Conservation (phyloP, 2,797 vertebrate species). For the Chelonia mydas region DNA sequence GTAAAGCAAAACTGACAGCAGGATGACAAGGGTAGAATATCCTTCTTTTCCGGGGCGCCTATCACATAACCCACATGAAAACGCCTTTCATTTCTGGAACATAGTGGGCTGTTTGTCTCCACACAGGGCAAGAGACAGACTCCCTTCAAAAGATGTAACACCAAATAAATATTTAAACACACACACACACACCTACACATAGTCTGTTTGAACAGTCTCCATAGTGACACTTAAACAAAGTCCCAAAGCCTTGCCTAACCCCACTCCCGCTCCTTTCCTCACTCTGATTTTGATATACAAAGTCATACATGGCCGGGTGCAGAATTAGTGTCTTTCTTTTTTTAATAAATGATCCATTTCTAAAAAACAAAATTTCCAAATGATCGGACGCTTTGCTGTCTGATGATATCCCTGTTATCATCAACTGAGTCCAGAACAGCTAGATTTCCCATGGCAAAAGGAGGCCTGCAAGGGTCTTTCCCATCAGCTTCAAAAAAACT, state of each 20-base stretch:
- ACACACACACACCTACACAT: background rate
- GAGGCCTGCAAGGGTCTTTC: background rate
- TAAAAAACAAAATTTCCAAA: slow-evolving; percentile 8
- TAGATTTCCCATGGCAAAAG: accelerated
- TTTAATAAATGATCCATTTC: background rate
- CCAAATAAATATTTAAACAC: background rate
- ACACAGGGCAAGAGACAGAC: background rate
- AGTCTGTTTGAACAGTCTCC: slow-evolving; percentile 13
- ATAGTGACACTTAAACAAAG: background rate
- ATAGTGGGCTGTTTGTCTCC: background rate
- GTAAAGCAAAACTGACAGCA: background rate
- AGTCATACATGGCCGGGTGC: background rate
- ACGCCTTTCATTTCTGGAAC: background rate
- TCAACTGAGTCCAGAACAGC: background rate
- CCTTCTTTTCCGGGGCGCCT: background rate
- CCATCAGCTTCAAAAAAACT: background rate
- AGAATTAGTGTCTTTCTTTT: background rate
- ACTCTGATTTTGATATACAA: background rate
- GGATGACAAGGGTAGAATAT: background rate
- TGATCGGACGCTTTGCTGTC: background rate
- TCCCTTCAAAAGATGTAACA: background rate
- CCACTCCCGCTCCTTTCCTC: background rate
- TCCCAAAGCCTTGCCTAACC: background rate
- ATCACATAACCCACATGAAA: slow-evolving; percentile 3
- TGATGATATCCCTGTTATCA: background rate